phyloP scores from a whole-genome alignment of 2,113 vertebrate genomes.

The Takifugu bimaculatus region DNA sequence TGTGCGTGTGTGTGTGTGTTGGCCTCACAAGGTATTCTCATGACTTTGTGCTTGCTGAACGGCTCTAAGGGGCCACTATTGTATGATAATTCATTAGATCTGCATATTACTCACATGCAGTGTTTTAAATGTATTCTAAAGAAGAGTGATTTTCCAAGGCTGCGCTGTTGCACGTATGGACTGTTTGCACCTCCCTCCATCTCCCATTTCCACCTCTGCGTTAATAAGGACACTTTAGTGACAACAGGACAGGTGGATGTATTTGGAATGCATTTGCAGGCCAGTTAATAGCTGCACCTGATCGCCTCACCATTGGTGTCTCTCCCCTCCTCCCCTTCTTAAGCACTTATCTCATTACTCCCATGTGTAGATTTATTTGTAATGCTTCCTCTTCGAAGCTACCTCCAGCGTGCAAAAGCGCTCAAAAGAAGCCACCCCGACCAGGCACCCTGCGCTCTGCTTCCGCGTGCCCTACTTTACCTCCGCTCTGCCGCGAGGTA shows the following conservation, averaged over 20 bases:
- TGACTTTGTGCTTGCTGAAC: slow-evolving; percentile 23
- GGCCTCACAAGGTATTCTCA: slow-evolving; percentile 26
- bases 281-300: neutral
- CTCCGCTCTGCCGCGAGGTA: slow-evolving; percentile 23
- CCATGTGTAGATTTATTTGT: slow-evolving; percentile 31
- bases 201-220: slow-evolving; percentile 40
- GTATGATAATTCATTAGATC: slow-evolving; percentile 55
- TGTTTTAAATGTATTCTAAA: slow-evolving; percentile 6
- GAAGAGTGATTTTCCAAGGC: slow-evolving; percentile 19
- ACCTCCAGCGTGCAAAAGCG: slow-evolving; percentile 10
- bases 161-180: slow-evolving; percentile 35
- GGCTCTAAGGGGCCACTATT: slow-evolving; percentile 25
- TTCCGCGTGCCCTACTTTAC: slow-evolving; percentile 35
- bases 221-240: slow-evolving; percentile 47
- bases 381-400: slow-evolving; percentile 17
- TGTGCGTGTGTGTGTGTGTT: slow-evolving; percentile 24
- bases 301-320: slow-evolving; percentile 61
- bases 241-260: slow-evolving; percentile 14
- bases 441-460: slow-evolving; percentile 16
- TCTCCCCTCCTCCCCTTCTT: slow-evolving; percentile 14
- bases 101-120: slow-evolving; percentile 38
- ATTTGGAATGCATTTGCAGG: slow-evolving; percentile 47
- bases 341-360: slow-evolving; percentile 41
- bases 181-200: slow-evolving; percentile 20
- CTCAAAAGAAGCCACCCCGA: slow-evolving; percentile 27